Evolutionary conservation across 2,888 invertebrate species (phyloP), one percentile per base, ranked within the genome.

Genomic region (Erannis defoliaria): DNA sequence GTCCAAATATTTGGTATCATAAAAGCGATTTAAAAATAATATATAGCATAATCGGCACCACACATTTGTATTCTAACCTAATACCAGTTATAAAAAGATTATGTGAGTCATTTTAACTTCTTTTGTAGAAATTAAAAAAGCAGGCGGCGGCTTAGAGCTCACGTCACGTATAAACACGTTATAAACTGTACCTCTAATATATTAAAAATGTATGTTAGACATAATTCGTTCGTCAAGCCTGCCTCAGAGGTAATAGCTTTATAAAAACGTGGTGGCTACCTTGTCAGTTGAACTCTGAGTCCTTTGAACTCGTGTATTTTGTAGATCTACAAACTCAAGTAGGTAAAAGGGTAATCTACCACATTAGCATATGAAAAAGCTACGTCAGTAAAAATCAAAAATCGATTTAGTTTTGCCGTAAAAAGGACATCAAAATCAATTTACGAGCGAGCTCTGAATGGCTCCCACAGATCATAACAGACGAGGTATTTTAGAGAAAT

Each of bases 1-100:
- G 91, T 93, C 91, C 88, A 92, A 93, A 92, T 90, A 92, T 93
- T 92, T 92, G 79, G 86, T 86, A 87, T 85, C 88, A 91, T 89
- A 90, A 92, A 91, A 88, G 85, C 86, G 78, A 92, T 91, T 88
- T 85, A 82, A 82, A 83, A 82, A 81, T 89, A 91, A 91, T 86
- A 90, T 91, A 90, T 90, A 89, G 90, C 85, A 81, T 81, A 91
- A 90, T 92, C 90, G 82, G 82, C 83, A 74, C 77, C 74, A 73
- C 54, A 67, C 84, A 89, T 93, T 89, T 86, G 88, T 92, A 92
- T 92, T 89, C 92, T 82, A 74, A 76, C 75, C 79, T 84, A 73
- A 84, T 81, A 77, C 77, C 69, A 73, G 84, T 82, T 86, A 88
- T 89, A 90, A 90, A 90, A 90, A 88, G 77, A 86, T 86, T 86